Evolutionary conservation across 2,797 vertebrate species (phyloP), one percentile per base, ranked within the genome.

Genomic region (Macrochelys suwanniensis): DNA sequence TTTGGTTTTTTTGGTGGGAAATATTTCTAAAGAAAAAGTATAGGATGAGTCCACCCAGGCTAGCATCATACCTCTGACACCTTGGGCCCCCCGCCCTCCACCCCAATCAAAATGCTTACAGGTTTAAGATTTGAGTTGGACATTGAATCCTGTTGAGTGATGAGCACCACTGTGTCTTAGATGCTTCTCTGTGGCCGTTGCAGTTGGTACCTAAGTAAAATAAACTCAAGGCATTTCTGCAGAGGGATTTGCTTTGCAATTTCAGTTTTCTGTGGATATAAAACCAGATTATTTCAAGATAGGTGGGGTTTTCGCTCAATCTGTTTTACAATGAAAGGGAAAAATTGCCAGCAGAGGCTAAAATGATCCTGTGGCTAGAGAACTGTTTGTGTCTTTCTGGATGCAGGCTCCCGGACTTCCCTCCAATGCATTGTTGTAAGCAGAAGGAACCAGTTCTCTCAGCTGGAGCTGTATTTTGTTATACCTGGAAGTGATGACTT

Each of bases 1-100:
- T 53, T 15, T 6, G 51, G 6, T 9, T 53, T 53, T 83, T 42
- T 7, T 7, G 82, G 57, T 13, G 33, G 65, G 25, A 77, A 1
- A 1, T 78, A 54, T 91, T 95, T 92, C 74, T 80, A 92, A 88
- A 88, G 37, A 54, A 91, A 89, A 45, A 77, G 93, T 93, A 89
- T 54, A 65, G 84, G 88, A 87, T 15, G 19, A 45, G 59, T 51
- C 19, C 45, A 23, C 87, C 42, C 78, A 33, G 21, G 47, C 92
- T 68, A 4, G 11, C 11, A 74, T 95, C 74, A 45, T 11, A 13
- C 84, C 85, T 4, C 89, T 4, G 0, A 71, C 16, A 53, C 51
- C 37, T 42, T 47, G 7, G 7, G 3, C 47, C 47, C 10, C 47
- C 47, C 7, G 7, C 19, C 53, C 53, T 19, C 1, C 21, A 1